Base-by-base conservation (phyloP, 2,113 vertebrate species). In the Microtus pennsylvanicus region DNA sequence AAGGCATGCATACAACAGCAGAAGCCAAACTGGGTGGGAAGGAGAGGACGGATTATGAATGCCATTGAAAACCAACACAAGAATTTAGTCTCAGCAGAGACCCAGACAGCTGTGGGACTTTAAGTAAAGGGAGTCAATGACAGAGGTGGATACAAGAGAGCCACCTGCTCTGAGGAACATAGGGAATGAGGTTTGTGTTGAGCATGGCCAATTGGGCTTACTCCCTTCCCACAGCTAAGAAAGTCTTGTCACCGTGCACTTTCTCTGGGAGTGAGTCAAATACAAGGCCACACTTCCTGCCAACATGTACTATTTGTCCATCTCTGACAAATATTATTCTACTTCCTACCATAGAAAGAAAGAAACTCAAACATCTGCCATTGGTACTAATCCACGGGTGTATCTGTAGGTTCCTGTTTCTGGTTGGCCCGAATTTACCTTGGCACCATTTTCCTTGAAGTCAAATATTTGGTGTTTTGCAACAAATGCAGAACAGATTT, bases 401-500 rank as follows among this genome's bases (percentile, higher is more conserved):
- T 58, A 42, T 21, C 38, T 21, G 1, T 24, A 45, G 91, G 92
- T 94, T 97, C 96, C 96, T 94, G 94, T 47, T 96, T 97, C 95
- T 0, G 14, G 88, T 85, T 95, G 90, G 80, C 52, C 47, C 13
- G 81, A 45, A 93, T 97, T 98, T 94, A 94, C 87, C n/a, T 97
- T 98, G 97, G 97, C 96, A 78, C 47, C 63, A 1, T 91, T 93
- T 94, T 86, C 77, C 74, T 4, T 69, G 90, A 97, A 95, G 91
- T 93, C 92, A 97, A 97, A 98, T 97, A 98, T 97, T 96, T 97
- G 94, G 61, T 93, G 74, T 45, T 92, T 92, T 94, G 72, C 77
- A 80, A 95, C 77, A 94, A 93, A 95, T 65, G 55, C 38, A 69
- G 87, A 82, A 72, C 24, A 86, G 67, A 89, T 50, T 88, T 67